phyloP scores from a whole-genome alignment of 2,113 vertebrate genomes.

The Crocuta crocuta region DNA sequence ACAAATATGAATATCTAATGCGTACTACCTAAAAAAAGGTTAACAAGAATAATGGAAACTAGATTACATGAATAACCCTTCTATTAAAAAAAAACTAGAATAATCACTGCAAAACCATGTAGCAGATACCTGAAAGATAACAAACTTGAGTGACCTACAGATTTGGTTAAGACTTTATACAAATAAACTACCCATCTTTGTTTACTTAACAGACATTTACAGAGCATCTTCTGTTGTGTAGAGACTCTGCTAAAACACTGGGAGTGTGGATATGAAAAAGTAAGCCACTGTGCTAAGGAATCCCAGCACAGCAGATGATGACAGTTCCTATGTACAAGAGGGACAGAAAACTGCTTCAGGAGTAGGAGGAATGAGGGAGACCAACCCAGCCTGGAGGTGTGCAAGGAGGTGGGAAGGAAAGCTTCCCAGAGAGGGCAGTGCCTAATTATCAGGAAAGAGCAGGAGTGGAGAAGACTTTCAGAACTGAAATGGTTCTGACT shows the following conservation, averaged over 20 bases:
- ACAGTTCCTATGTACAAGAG: accelerated
- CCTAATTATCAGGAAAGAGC: background rate
- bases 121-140: background rate
- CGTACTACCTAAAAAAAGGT: background rate
- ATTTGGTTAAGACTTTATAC: background rate
- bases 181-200: background rate
- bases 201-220: background rate
- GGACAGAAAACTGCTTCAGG: background rate
- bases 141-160: background rate
- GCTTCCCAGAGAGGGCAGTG: background rate
- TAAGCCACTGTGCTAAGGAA: too few relatives aligned
- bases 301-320: too few relatives aligned
- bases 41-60: background rate
- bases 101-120: background rate
- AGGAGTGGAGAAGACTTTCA: background rate
- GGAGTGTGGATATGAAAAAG: too few relatives aligned
- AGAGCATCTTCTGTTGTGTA: background rate
- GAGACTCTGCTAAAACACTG: background rate
- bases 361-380: too few relatives aligned
- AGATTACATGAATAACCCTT: background rate
- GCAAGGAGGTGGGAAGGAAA: background rate
- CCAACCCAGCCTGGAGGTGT: background rate
- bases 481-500: background rate
- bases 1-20: background rate
- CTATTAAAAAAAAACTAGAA: background rate